A percentile compares a stretch with the other conserved stretches of the same genome.
phyloP scores from a whole-genome alignment of 2,113 vertebrate genomes.

The Kryptolebias marmoratus region DNA sequence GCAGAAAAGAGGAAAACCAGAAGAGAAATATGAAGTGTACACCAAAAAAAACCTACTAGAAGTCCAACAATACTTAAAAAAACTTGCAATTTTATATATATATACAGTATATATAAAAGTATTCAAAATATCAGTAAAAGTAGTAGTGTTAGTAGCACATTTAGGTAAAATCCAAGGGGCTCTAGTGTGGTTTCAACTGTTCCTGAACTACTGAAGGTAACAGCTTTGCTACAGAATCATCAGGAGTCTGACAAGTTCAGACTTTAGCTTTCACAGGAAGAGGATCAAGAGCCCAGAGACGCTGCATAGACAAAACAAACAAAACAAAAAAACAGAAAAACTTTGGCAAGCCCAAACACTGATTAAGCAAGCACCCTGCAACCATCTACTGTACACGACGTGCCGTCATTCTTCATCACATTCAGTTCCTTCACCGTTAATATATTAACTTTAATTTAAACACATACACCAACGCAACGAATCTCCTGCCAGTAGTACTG shows the following conservation, averaged over 20 bases:
- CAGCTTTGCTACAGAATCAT: conserved; percentile 11
- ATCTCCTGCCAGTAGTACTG: conserved; percentile 42
- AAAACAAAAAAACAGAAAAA: conserved; percentile 2
- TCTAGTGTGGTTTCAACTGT: conserved; percentile 11
- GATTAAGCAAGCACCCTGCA: conserved; percentile 7
- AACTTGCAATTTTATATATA: conserved; percentile 5
- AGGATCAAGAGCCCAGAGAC: conserved; percentile 13
- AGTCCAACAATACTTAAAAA: background rate
- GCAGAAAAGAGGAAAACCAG: background rate
- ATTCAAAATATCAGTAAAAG: conserved; percentile 6
- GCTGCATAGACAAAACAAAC: conserved; percentile 38
- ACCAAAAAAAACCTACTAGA: background rate
- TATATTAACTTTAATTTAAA: conserved; percentile 12
- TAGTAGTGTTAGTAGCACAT: conserved; percentile 30
- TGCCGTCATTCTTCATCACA: conserved; percentile 30
- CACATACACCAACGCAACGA: background rate
- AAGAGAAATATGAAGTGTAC: conserved; percentile 14
- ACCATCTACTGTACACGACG: conserved; percentile 8
- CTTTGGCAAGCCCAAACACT: conserved; percentile 43
- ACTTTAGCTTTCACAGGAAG: conserved; percentile 7
- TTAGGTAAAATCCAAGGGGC: conserved; percentile 10
- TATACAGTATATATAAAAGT: conserved; percentile 9
- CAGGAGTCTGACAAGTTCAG: conserved; percentile 8
- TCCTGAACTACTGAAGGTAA: conserved; percentile 14
- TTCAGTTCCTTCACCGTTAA: conserved; percentile 29